Conservation (phyloP, 2,888 invertebrate species). For the Bellardia pandia region DNA sequence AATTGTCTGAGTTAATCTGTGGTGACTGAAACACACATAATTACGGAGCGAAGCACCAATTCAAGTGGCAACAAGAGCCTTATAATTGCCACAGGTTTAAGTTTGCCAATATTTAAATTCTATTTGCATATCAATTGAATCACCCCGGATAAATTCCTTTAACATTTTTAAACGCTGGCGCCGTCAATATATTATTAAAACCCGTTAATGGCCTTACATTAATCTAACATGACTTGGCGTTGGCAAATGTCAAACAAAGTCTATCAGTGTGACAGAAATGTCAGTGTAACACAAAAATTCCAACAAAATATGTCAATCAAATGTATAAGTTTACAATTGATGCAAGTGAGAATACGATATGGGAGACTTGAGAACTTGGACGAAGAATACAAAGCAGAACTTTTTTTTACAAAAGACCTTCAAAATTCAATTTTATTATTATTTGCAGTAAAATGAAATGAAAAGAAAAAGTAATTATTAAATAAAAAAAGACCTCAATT, state of each 20-base stretch:
- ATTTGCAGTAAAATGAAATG: background rate
- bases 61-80: too few species aligned
- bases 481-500: conserved; percentile 10
- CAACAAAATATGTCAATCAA: conserved; percentile 44
- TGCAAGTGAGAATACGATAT: conserved; percentile 18
- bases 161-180: background rate
- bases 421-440: conserved; percentile 14
- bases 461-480: background rate
- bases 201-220: conserved; percentile 25
- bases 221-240: conserved; percentile 43
- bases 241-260: conserved; percentile 56
- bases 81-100: too few species aligned
- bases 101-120: too few species aligned
- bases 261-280: conserved; percentile 47
- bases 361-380: background rate
- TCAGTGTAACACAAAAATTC: conserved; percentile 15
- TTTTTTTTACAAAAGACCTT: conserved; percentile 21
- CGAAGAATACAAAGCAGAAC: background rate
- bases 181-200: background rate
- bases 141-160: background rate
- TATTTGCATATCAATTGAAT: background rate
- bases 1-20: too few species aligned
- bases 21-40: too few species aligned
- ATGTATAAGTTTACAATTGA: conserved; percentile 1
- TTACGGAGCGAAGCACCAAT: too few species aligned